Evolutionary conservation across 23 tunicate genomes (phyloP).

Genomic region (Trididemnum miniatum): DNA sequence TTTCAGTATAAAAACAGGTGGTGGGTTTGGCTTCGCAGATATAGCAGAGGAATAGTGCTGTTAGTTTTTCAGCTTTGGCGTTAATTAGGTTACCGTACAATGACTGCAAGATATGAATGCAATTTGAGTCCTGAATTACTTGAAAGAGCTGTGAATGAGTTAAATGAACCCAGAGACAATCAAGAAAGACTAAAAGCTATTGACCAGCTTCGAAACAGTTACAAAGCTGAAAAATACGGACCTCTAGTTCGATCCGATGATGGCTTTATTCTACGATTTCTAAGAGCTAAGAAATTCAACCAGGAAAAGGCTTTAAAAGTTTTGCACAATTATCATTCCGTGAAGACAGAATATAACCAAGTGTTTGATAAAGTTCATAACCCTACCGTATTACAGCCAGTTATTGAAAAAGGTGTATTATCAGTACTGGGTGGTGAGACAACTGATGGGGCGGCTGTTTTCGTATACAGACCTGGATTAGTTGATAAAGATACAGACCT

Average conservation of each 20-base stretch:
- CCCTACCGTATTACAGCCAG: conserved; percentile 55
- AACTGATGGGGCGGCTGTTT: conserved; percentile 50
- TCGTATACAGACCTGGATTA: conserved; percentile 45
- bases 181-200: conserved; percentile 71
- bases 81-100: too few relatives aligned
- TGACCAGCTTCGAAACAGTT: conserved; percentile 58
- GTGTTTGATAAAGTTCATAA: conserved; percentile 70
- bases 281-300: conserved; percentile 84
- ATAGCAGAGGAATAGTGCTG: too few relatives aligned
- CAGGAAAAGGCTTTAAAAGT: conserved; percentile 78
- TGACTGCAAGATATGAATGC: conserved; percentile 62
- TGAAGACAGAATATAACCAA: conserved; percentile 40
- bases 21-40: too few relatives aligned
- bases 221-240: conserved; percentile 54
- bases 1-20: too few relatives aligned
- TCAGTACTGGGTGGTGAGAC: conserved; percentile 43
- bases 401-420: conserved; percentile 33
- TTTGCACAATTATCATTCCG: conserved; percentile 71
- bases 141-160: conserved; percentile 78
- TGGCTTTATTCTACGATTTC: conserved; percentile 59
- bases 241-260: conserved; percentile 64
- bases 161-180: conserved; percentile 86
- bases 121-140: conserved; percentile 61
- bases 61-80: too few relatives aligned
- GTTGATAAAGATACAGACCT: conserved; percentile 34